Percentiles rank a stretch among this genome's conserved stretches.
These are phyloP conservation scores for Cyanoliseus patagonus DNA, from an alignment of 2,113 vertebrate genomes.

Conservation along the genomic window DNA sequence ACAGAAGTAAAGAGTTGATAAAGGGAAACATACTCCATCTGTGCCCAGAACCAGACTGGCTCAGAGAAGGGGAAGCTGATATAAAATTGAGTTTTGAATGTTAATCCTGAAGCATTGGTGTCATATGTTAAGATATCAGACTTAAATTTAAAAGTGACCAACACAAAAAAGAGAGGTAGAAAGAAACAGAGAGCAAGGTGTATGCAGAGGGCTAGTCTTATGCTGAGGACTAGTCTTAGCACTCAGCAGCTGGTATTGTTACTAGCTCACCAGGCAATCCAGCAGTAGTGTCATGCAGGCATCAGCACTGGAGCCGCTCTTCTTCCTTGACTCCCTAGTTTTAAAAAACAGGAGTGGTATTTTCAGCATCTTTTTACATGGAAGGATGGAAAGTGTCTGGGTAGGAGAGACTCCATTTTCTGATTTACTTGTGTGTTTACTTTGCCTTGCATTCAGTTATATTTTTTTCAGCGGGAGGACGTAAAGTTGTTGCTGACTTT, in stretches of 20 bases:
- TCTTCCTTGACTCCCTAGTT: background rate
- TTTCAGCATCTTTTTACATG: background rate
- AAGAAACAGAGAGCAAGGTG: background rate
- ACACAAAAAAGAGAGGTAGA: background rate
- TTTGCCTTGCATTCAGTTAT: background rate
- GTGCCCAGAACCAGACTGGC: background rate
- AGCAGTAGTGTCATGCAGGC: background rate
- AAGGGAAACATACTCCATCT: background rate
- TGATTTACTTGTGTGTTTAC: slow-evolving; percentile 14
- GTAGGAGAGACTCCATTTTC: slow-evolving; percentile 30
- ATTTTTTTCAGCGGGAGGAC: background rate
- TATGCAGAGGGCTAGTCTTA: background rate
- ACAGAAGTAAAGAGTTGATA: background rate
- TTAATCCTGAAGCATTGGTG: background rate
- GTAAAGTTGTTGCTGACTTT: slow-evolving; percentile 50
- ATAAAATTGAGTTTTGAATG: background rate
- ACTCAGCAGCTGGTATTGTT: background rate
- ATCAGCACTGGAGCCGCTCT: background rate
- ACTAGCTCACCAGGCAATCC: background rate
- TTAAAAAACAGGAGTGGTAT: background rate
- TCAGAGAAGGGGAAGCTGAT: background rate
- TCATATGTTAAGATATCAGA: background rate
- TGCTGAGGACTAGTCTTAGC: background rate
- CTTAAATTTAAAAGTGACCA: background rate
- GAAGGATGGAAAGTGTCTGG: background rate